Base-by-base conservation (phyloP, 2,888 invertebrate genomes). In the Meloe dianella region DNA sequence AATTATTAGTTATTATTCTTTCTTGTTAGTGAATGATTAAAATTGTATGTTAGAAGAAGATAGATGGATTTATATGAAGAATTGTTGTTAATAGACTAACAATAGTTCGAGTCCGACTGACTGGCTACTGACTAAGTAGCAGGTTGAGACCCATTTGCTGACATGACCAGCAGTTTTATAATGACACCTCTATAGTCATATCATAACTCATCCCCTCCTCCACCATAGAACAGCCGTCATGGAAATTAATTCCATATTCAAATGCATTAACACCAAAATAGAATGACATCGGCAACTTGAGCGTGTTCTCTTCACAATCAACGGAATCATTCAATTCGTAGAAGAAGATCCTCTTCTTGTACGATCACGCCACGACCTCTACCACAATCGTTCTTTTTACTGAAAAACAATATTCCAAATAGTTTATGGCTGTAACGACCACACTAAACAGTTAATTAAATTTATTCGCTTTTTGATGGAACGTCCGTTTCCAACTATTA, bases 61-160 rank as follows among this genome's bases (percentile, higher is more conserved):
- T 69, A 70, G 71, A 67, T 68, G 67, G 68, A 70, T 74, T 74
- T 70, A 54, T 70, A 71, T 77, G 72, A 73, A 75, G 74, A 74
- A 71, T 73, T 74, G 72, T 70, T 72, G 74, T 76, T 79, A 79
- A 78, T 78, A 77, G 77, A 73, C 74, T 67, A 77, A 78, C 78
- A 77, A 79, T 80, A 75, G 77, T 76, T 70, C 71, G 75, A 78
- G 81, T 77, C 82, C 81, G 82, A 79, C 82, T 80, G 82, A 79
- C 82, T 82, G 82, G 82, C 82, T 83, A 82, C 82, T 77, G 82
- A 75, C 82, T 83, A 83, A 83, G 83, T 83, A 83, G 83, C 82
- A 82, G 82, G 82, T 83, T 82, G 82, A 75, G 54, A 78, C 76
- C 83, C 83, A 83, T 83, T 83, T 83, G 81, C 83, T 80, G 81